phyloP scores from a whole-genome alignment of 1,140 invertebrate species.

The Pseudomyrmex dendroicus region DNA sequence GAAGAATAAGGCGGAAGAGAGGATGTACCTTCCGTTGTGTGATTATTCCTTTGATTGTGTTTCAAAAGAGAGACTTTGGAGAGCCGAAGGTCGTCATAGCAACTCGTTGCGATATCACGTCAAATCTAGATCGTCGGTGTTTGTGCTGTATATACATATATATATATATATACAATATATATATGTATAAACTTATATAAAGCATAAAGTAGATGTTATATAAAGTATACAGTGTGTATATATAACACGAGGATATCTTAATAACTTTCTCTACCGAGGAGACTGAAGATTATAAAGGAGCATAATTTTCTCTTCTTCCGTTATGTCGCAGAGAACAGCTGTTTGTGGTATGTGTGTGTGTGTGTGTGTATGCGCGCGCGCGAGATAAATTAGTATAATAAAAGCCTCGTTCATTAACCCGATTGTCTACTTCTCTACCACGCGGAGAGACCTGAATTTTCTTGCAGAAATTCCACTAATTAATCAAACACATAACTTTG shows the following conservation, averaged over 20 bases:
- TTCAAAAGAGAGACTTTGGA: neutral
- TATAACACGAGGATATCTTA: constrained; percentile 18
- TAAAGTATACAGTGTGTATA: neutral
- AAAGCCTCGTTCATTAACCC: constrained; percentile 49
- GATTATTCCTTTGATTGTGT: constrained; percentile 10
- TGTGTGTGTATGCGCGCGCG: too few species aligned
- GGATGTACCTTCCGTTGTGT: constrained; percentile 7
- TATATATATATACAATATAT: neutral
- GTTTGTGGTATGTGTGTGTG: neutral
- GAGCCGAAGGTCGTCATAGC: neutral
- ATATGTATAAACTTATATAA: too few species aligned
- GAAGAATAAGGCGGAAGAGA: neutral
- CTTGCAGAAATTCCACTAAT: constrained; percentile 31
- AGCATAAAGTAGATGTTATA: too few species aligned
- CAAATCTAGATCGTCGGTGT: neutral
- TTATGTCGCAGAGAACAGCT: constrained; percentile 14
- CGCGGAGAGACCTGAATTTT: constrained; percentile 10
- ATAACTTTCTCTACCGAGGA: constrained; percentile 37
- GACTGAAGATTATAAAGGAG: constrained; percentile 23
- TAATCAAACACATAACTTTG: constrained; percentile 55
- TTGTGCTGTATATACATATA: neutral
- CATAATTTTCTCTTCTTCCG: constrained; percentile 33
- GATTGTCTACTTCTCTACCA: constrained; percentile 12
- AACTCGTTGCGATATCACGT: neutral
- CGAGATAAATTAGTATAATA: constrained; percentile 54